Evolutionary conservation across 1,140 invertebrate species (phyloP).

Genomic region (Luehdorfia chinensis): DNA sequence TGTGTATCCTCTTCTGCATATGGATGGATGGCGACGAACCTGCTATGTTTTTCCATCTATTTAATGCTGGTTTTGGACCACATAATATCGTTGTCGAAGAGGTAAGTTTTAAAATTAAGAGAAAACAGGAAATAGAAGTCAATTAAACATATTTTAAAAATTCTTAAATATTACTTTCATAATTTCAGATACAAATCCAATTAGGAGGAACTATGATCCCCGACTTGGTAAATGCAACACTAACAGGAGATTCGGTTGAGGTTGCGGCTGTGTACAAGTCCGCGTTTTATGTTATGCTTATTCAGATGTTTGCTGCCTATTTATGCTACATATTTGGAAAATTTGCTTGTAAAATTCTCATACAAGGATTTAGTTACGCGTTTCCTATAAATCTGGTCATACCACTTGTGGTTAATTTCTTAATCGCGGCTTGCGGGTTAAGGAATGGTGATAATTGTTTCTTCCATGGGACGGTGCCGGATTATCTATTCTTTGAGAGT

Average conservation of each 20-base stretch:
- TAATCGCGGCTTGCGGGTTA: constrained; percentile 93
- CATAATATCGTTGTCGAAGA: constrained; percentile 89
- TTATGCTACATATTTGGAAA: constrained; percentile 95
- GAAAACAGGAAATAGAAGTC: no score
- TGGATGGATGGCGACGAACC: constrained; percentile 87
- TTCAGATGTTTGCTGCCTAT: constrained; percentile 91
- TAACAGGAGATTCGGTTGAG: constrained; percentile 84
- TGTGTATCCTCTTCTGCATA: constrained; percentile 84
- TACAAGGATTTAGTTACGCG: constrained; percentile 97
- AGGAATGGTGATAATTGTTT: constrained; percentile 92
- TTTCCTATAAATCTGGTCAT: constrained; percentile 96
- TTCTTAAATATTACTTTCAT: neutral
- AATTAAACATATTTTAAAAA: neutral
- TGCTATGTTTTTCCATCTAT: constrained; percentile 86
- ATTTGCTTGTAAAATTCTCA: constrained; percentile 97
- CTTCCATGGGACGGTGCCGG: constrained; percentile 89
- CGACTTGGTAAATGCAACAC: constrained; percentile 84
- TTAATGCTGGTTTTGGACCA: constrained; percentile 85
- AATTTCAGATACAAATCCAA: constrained; percentile 78
- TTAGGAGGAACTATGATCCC: constrained; percentile 79
- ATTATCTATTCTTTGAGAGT: constrained; percentile 94
- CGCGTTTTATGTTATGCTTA: constrained; percentile 86
- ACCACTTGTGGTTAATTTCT: constrained; percentile 90
- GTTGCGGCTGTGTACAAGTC: constrained; percentile 84
- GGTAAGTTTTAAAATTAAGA: constrained; percentile 58